These are phyloP conservation scores for Hafferia zeledoni DNA, from an alignment of 2,797 vertebrate genomes.

Conservation along the genomic window DNA sequence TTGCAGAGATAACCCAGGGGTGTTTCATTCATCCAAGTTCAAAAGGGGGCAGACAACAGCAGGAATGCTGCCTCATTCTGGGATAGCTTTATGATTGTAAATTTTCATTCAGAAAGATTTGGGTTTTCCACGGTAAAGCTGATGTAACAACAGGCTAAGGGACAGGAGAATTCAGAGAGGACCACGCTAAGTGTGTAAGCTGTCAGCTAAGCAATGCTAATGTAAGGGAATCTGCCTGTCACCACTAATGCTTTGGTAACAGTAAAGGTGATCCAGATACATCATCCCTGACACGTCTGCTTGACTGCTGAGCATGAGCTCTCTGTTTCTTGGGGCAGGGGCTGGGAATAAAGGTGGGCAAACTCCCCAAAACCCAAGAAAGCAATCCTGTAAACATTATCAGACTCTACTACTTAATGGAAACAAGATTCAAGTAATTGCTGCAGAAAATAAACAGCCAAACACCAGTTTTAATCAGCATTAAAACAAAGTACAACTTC, in stretches of 20 bases:
- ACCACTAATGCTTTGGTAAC: background rate
- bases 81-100: background rate
- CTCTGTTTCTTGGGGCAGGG: background rate
- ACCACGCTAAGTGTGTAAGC: background rate
- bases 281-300: background rate
- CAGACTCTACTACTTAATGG: slow-evolving; percentile 45
- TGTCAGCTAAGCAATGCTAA: slow-evolving; percentile 9
- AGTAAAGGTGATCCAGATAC: background rate
- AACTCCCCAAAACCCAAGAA: background rate
- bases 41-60: background rate
- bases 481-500: background rate
- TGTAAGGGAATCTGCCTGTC: background rate
- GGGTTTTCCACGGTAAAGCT: slow-evolving; percentile 35
- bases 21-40: background rate
- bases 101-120: background rate
- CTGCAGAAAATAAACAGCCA: slow-evolving; percentile 47
- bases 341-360: background rate
- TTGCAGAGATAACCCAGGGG: background rate
- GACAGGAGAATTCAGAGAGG: background rate
- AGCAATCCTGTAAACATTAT: slow-evolving; percentile 67
- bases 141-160: background rate
- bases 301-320: background rate
- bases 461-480: background rate
- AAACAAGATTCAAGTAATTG: slow-evolving; percentile 76
- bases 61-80: slow-evolving; percentile 9